phyloP scores from a whole-genome alignment of 2,888 invertebrate species.

The Erpobdella octoculata region DNA sequence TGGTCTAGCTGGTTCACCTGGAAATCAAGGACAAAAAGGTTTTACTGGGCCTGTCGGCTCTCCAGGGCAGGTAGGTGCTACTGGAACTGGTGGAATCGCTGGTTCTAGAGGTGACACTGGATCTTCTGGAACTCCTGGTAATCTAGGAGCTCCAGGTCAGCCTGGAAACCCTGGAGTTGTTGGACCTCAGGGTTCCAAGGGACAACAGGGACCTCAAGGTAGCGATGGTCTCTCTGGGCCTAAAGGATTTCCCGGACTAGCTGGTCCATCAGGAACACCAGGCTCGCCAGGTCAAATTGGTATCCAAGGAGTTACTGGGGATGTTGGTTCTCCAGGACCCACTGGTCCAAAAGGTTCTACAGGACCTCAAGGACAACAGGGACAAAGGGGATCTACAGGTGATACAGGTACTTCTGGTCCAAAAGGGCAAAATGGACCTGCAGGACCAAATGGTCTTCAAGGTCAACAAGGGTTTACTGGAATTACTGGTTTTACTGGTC shows the following conservation, averaged over 20 bases:
- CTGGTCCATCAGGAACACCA: slow-evolving; percentile 37
- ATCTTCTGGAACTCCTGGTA: slow-evolving; percentile 30
- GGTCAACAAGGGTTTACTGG: slow-evolving; percentile 28
- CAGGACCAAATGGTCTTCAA: slow-evolving; percentile 3
- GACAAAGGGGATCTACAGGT: slow-evolving; percentile 32
- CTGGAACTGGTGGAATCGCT: slow-evolving; percentile 18
- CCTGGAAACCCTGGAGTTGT: slow-evolving; percentile 58
- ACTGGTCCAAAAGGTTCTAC: slow-evolving; percentile 26
- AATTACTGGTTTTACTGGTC: slow-evolving; percentile 24
- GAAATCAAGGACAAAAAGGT: slow-evolving; percentile 44
- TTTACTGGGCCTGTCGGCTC: slow-evolving; percentile 23
- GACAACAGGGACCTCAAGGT: slow-evolving; percentile 27
- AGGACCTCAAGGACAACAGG: slow-evolving; percentile 31
- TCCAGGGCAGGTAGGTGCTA: slow-evolving; percentile 21
- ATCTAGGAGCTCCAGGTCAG: slow-evolving; percentile 33
- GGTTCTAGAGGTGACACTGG: slow-evolving; percentile 26
- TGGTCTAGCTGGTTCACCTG: slow-evolving; percentile 38
- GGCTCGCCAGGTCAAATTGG: slow-evolving; percentile 30
- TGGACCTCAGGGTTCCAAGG: slow-evolving; percentile 31
- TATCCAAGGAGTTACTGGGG: slow-evolving; percentile 31
- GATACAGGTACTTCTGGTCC: slow-evolving; percentile 28
- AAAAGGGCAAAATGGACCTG: slow-evolving; percentile 20
- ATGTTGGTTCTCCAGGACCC: slow-evolving; percentile 29
- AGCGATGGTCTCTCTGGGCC: slow-evolving; percentile 55
- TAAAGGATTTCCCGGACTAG: slow-evolving; percentile 27